These are phyloP conservation scores for Temnothorax ravouxi DNA, from an alignment of 2,888 invertebrate genomes.

Conservation along the genomic window DNA sequence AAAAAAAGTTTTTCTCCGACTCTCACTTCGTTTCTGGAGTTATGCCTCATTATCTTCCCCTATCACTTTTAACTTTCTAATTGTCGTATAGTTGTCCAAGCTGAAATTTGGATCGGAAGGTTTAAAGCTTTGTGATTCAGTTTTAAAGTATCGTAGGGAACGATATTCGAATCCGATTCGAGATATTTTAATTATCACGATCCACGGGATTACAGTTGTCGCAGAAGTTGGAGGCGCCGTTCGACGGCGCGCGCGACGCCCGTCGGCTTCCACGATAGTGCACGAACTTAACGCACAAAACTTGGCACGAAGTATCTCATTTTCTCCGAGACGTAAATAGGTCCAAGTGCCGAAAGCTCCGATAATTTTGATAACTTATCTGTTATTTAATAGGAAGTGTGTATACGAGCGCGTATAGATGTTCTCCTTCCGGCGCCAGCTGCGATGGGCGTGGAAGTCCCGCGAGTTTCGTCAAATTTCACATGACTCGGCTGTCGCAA, in stretches of 20 bases:
- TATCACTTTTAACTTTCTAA: background rate
- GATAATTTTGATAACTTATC: conserved; percentile 41
- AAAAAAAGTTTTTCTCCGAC: background rate
- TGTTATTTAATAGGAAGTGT: background rate
- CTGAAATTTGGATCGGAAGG: background rate
- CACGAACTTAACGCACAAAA: background rate
- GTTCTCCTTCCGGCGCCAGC: background rate
- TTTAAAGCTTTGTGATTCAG: background rate
- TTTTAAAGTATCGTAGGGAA: background rate
- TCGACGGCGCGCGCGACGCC: conserved; percentile 60
- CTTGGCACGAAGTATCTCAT: conserved; percentile 10
- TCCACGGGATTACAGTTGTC: conserved; percentile 1
- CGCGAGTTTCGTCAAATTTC: conserved; percentile 22
- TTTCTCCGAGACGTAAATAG: conserved; percentile 11
- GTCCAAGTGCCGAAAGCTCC: background rate
- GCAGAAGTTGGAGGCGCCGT: conserved; percentile 4
- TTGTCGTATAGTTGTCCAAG: background rate
- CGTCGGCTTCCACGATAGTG: conserved; percentile 50
- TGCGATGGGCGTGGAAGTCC: conserved; percentile 23
- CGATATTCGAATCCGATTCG: background rate
- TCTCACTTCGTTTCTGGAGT: background rate
- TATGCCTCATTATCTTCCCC: background rate
- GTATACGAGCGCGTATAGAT: no score
- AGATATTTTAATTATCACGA: conserved; percentile 17
- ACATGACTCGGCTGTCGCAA: conserved; percentile 2